Percentiles rank a stretch among this genome's conserved stretches.
These are phyloP conservation scores for Xenotilapia flavipinnis DNA, from an alignment of 2,113 vertebrate genomes.

Conservation along the genomic window DNA sequence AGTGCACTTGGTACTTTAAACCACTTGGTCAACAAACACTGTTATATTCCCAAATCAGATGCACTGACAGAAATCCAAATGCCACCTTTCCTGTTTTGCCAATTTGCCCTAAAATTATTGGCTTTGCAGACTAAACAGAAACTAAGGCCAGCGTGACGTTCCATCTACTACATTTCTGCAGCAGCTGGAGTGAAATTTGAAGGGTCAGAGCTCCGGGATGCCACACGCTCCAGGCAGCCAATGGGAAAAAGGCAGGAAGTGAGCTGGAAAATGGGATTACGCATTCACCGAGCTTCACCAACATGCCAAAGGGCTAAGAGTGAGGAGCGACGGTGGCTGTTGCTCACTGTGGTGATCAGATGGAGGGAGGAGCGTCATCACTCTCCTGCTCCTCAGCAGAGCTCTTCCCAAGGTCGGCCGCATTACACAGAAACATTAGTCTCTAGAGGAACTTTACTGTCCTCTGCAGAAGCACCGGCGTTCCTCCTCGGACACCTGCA, in stretches of 20 bases:
- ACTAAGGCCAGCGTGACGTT: background rate
- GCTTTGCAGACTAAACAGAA: background rate
- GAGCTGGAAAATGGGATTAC: slow-evolving; percentile 44
- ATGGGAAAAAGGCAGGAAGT: slow-evolving; percentile 23
- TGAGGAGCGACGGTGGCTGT: background rate
- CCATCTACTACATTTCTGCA: background rate
- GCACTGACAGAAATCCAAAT: background rate
- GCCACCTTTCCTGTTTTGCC: background rate
- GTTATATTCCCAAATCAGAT: background rate
- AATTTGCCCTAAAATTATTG: background rate
- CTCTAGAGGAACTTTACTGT: background rate
- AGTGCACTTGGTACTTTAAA: background rate
- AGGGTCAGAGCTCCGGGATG: background rate
- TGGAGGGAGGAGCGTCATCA: background rate
- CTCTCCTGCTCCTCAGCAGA: background rate
- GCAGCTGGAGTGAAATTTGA: background rate
- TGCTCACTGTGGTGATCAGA: background rate
- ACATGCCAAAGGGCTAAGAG: background rate
- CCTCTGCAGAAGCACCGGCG: slow-evolving; percentile 4
- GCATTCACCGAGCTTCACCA: background rate
- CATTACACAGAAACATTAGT: background rate
- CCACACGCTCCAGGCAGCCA: background rate
- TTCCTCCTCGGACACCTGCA: slow-evolving; percentile 3
- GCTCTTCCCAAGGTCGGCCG: background rate
- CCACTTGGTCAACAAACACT: background rate